Base-by-base conservation (phyloP, 2,113 vertebrate species). In the Oreochromis niloticus region DNA sequence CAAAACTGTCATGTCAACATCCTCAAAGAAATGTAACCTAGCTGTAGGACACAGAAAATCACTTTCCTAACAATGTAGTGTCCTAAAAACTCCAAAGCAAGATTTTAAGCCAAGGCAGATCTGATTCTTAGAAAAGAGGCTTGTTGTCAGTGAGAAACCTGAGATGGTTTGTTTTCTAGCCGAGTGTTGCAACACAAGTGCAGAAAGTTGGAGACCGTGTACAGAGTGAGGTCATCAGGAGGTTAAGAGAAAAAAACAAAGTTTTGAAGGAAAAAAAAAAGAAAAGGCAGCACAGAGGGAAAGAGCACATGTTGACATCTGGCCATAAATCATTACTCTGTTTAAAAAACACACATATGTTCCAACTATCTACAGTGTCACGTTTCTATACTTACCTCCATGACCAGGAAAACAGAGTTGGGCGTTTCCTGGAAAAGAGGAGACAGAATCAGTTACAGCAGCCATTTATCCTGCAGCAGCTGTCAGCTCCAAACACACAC, bases 351-450 rank as follows among this genome's bases (percentile, higher is more conserved):
- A n/a, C 52, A 81, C 8, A 19, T 0, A 43, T 19, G 36, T 27
- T 27, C 79, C 24, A 39, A 7, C 36, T 12, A 81, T 81, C 55
- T 55, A 55, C 14, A 71, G 36, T 71, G 75, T 55, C 81, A 48
- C 5, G 32, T 85, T 75, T 81, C 56, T 83, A 8, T 13, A 89
- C 97, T 91, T 95, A 99, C 98, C 97, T 99, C 98, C 98, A 99
- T 99, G 89, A 99, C 98, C 93, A 99, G 94, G 87, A 98, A 98
- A 89, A 99, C 98, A 93, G 96, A 99, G 94, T 97, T 99, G 84
- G 98, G 97, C 73, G 97, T 97, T 97, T 99, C 98, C 98, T 99
- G 91, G 85, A 98, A 97, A 56, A 97, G 61, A 96, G 82, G 82
- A 93, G 79, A 92, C 32, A 63, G 68, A 86, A 83, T 82, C 78